These are phyloP conservation scores for Actias luna DNA, from an alignment of 2,888 invertebrate genomes.

Conservation along the genomic window DNA sequence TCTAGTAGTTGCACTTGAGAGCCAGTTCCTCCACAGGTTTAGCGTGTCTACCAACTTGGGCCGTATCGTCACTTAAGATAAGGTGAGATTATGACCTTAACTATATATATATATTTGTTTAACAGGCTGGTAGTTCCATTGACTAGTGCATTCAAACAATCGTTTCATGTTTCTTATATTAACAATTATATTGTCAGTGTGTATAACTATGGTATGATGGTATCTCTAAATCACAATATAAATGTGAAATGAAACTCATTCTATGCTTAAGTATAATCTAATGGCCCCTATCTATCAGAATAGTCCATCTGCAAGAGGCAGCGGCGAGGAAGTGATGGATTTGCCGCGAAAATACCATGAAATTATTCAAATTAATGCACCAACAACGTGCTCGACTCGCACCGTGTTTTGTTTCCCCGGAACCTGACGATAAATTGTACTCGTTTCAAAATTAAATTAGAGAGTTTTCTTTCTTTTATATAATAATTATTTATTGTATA, in stretches of 20 bases:
- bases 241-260: not conserved
- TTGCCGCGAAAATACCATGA: conserved; percentile 46
- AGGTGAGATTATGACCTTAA: no score
- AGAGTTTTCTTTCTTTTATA: not conserved
- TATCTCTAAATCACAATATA: not conserved
- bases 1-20: no score
- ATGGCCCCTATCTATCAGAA: conserved; percentile 4
- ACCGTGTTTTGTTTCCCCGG: conserved; percentile 17
- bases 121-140: no score
- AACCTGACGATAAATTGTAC: conserved; percentile 9
- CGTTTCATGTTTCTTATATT: no score
- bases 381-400: conserved; percentile 26
- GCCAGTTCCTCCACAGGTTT: no score
- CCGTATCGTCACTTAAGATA: no score
- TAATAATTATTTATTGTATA: not conserved
- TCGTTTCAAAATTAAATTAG: not conserved
- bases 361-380: conserved; percentile 73
- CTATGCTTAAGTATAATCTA: not conserved
- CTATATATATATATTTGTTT: no score
- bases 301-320: conserved; percentile 15
- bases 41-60: no score
- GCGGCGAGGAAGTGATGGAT: conserved; percentile 52
- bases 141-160: no score
- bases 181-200: no score
- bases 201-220: not conserved